Conservation (phyloP, 37 sponge, comb jelly and placozoan species). For the Aphrocallistes beatrix region DNA sequence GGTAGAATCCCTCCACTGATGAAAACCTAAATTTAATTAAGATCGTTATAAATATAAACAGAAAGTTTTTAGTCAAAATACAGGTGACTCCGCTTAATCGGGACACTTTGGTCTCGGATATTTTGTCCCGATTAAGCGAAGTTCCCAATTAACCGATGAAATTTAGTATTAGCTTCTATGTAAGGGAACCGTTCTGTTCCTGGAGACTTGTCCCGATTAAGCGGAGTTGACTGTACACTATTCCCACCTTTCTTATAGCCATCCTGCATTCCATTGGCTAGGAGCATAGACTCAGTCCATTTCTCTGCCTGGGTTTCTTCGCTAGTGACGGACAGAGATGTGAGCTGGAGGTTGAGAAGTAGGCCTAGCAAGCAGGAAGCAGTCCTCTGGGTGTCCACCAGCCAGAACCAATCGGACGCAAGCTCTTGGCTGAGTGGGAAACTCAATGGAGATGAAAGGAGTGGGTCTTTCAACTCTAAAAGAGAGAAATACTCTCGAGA, state of each 20-base stretch:
- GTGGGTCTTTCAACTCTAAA: not conserved
- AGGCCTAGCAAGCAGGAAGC: not conserved
- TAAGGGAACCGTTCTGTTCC: too few relatives aligned
- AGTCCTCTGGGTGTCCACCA: not conserved
- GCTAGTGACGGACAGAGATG: not conserved
- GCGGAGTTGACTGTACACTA: too few relatives aligned
- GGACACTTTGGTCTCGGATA: too few relatives aligned
- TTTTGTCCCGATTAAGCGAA: too few relatives aligned
- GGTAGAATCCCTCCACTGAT: not conserved
- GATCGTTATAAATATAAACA: too few relatives aligned
- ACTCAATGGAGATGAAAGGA: not conserved
- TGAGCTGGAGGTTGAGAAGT: not conserved
- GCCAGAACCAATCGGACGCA: not conserved
- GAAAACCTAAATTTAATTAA: not conserved
- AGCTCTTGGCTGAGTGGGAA: not conserved
- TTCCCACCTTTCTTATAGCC: not conserved
- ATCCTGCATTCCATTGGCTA: not conserved
- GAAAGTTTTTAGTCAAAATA: too few relatives aligned
- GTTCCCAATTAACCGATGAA: too few relatives aligned
- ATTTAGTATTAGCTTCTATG: too few relatives aligned
- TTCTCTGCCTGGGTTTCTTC: not conserved
- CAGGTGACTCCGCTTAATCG: too few relatives aligned
- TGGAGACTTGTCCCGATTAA: too few relatives aligned
- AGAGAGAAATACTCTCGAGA: not conserved
- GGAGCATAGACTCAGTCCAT: not conserved